Percentiles rank a stretch among this genome's conserved stretches.
These are phyloP conservation scores for Aquatica leii DNA, from an alignment of 2,888 invertebrate genomes.

Conservation along the genomic window DNA sequence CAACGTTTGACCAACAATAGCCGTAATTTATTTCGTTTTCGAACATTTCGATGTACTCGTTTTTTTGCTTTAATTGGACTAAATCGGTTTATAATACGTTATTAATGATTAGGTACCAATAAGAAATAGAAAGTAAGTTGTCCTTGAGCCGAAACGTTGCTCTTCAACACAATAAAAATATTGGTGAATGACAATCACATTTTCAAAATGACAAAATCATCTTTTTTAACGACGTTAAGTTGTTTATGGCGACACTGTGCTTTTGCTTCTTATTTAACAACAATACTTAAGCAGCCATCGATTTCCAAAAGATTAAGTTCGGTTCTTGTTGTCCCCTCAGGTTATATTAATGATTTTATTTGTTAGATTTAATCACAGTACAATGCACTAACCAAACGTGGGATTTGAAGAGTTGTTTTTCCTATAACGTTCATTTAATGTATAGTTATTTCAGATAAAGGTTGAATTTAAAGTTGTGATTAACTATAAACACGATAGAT, in stretches of 20 bases:
- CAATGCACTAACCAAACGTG: slow-evolving; percentile 20
- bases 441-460: slow-evolving; percentile 21
- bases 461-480: slow-evolving; percentile 29
- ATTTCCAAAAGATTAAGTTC: slow-evolving; percentile 31
- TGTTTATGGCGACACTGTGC: slow-evolving; percentile 35
- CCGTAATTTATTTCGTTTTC: slow-evolving; percentile 24
- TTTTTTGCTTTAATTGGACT: not conserved
- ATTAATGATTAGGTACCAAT: slow-evolving; percentile 23
- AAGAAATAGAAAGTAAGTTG: slow-evolving; percentile 4
- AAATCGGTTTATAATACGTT: slow-evolving; percentile 36
- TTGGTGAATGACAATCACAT: slow-evolving; percentile 35
- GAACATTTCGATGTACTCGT: slow-evolving; percentile 1
- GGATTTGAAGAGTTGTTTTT: slow-evolving; percentile 19
- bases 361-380: slow-evolving; percentile 19
- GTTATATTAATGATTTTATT: slow-evolving; percentile 29
- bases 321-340: slow-evolving; percentile 12
- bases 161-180: slow-evolving; percentile 30
- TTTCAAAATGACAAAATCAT: slow-evolving; percentile 36
- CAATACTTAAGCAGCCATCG: slow-evolving; percentile 32
- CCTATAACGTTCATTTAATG: slow-evolving; percentile 11
- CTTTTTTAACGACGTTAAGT: slow-evolving; percentile 32
- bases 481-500: slow-evolving; percentile 31
- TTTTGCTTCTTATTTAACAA: slow-evolving; percentile 25
- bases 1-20: slow-evolving; percentile 22
- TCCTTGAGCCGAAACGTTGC: slow-evolving; percentile 32